A percentile compares a stretch with the other conserved stretches of the same genome.
Conservation (phyloP, 2,888 invertebrate genomes). For the Linnaemya tessellans region DNA sequence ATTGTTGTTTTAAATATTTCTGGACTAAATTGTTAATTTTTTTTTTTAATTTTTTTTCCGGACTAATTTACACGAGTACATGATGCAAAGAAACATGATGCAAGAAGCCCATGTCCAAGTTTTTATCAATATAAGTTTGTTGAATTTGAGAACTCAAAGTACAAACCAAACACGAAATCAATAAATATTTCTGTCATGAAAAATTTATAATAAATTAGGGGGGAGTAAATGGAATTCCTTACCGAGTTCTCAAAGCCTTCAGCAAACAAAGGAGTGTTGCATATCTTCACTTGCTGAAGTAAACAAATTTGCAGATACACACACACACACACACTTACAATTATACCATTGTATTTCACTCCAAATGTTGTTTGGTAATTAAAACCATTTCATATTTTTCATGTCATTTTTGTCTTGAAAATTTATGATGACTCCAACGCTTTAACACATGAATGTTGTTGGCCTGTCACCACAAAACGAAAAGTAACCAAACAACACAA, state of each 20-base stretch:
- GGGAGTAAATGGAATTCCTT: slow-evolving; percentile 23
- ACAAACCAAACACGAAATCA: slow-evolving; percentile 28
- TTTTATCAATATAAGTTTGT: not conserved
- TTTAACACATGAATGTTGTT: slow-evolving; percentile 66
- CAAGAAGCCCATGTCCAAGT: not conserved
- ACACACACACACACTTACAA: not conserved
- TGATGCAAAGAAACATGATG: too few relatives aligned
- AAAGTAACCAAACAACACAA: slow-evolving; percentile 56
- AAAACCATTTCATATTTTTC: slow-evolving; percentile 68
- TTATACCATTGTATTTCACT: slow-evolving; percentile 16
- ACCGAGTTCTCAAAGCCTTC: slow-evolving; percentile 51
- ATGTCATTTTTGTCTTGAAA: slow-evolving; percentile 63
- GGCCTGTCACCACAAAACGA: slow-evolving; percentile 65
- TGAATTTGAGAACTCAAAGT: not conserved
- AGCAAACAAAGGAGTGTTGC: slow-evolving; percentile 61
- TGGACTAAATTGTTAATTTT: too few relatives aligned
- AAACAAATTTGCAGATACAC: slow-evolving; percentile 4
- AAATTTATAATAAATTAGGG: slow-evolving; percentile 21
- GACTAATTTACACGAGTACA: too few relatives aligned
- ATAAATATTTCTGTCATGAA: slow-evolving; percentile 48
- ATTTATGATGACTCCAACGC: slow-evolving; percentile 68
- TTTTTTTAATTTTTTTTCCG: too few relatives aligned
- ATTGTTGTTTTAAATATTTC: too few relatives aligned
- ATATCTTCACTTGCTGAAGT: slow-evolving; percentile 22
- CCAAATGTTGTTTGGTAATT: slow-evolving; percentile 57